Conservation (phyloP, 2,888 invertebrate species). For the Magallana nippona region DNA sequence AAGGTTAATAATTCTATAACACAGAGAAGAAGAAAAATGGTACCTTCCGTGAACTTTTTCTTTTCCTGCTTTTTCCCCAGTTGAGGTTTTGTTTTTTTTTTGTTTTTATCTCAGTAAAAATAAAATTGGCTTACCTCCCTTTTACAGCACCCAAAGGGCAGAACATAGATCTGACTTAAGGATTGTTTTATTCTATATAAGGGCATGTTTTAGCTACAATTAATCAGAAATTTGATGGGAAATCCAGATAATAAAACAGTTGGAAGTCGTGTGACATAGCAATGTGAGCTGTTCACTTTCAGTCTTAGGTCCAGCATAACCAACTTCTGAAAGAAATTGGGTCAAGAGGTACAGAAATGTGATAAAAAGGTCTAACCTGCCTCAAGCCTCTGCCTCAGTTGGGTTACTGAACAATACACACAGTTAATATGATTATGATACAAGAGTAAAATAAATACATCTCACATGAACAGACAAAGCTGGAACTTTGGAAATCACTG, state of each 20-base stretch:
- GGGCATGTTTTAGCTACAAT: background rate
- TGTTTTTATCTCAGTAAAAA: background rate
- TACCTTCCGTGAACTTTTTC: conserved; percentile 35
- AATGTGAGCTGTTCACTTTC: background rate
- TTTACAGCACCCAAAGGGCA: conserved; percentile 28
- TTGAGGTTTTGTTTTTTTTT: conserved; percentile 28
- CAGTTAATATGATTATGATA: conserved; percentile 31
- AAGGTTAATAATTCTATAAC: conserved; percentile 34
- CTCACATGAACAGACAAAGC: conserved; percentile 40
- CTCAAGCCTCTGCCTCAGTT: conserved; percentile 10
- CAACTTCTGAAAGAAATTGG: conserved; percentile 33
- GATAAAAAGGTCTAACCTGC: conserved; percentile 39
- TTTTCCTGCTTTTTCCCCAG: conserved; percentile 36
- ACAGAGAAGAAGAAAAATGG: conserved; percentile 39
- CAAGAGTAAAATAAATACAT: conserved; percentile 37
- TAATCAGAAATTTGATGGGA: background rate
- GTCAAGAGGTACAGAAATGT: conserved; percentile 32
- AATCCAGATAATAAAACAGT: background rate
- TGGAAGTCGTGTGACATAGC: no score
- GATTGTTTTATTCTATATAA: background rate
- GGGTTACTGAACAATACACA: conserved; percentile 32
- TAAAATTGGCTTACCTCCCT: conserved; percentile 37
- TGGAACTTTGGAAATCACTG: conserved; percentile 39
- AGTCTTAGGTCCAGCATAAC: conserved; percentile 16
- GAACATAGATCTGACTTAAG: conserved; percentile 25